phyloP scores from a whole-genome alignment of 2,113 vertebrate species.

The Euleptes europaea region DNA sequence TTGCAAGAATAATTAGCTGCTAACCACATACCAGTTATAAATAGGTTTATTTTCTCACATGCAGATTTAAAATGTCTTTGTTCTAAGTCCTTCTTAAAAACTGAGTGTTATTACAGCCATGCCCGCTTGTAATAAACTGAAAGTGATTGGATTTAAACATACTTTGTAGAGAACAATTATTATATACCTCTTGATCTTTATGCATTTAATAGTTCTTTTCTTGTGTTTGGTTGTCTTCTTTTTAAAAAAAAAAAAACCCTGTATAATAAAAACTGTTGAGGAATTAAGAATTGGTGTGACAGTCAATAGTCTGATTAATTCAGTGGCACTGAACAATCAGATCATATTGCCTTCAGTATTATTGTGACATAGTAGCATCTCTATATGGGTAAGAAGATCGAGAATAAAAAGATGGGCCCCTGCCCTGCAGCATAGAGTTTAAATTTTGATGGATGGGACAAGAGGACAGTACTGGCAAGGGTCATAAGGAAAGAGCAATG shows the following conservation, averaged over 20 bases:
- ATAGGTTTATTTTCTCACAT: conserved; percentile 16
- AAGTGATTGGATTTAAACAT: conserved; percentile 3
- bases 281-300: too few species aligned
- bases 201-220: not conserved
- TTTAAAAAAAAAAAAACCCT: too few species aligned
- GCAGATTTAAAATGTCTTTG: conserved; percentile 30
- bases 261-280: too few species aligned
- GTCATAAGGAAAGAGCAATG: not conserved
- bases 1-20: conserved; percentile 24
- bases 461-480: not conserved
- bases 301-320: not conserved
- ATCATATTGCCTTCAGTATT: not conserved
- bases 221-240: not conserved
- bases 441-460: not conserved
- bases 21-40: conserved; percentile 36
- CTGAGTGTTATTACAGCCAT: not conserved
- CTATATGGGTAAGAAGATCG: not conserved
- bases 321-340: not conserved
- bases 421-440: not conserved
- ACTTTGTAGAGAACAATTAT: not conserved
- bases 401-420: not conserved
- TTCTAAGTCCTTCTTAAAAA: conserved; percentile 29
- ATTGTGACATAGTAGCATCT: not conserved
- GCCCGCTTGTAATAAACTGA: not conserved
- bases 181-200: not conserved